Conservation (phyloP, 2,113 vertebrate genomes). For the Chlorodrepanis virens region DNA sequence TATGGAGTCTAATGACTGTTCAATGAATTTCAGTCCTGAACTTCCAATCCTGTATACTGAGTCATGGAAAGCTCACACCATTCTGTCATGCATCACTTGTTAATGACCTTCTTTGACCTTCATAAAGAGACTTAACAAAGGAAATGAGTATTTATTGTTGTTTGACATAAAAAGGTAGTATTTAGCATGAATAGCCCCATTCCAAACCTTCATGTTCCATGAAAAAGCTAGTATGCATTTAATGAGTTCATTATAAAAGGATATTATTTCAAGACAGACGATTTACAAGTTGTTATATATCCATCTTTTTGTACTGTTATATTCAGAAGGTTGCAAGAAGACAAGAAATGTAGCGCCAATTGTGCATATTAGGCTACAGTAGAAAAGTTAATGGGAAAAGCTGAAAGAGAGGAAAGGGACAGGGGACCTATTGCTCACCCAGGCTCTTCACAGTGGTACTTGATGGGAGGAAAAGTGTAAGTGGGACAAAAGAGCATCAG, state of each 20-base stretch:
- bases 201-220: not conserved
- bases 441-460: not conserved
- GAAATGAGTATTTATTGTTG: not conserved
- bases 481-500: not conserved
- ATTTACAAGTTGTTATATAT: not conserved
- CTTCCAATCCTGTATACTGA: not conserved
- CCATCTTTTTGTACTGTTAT: not conserved
- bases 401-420: not conserved
- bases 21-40: conserved; percentile 41
- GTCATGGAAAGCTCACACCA: not conserved
- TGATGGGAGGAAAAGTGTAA: not conserved
- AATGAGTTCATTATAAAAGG: not conserved
- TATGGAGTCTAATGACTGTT: not conserved
- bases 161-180: not conserved
- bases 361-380: not conserved
- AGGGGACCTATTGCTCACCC: not conserved
- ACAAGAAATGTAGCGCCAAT: not conserved
- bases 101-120: not conserved
- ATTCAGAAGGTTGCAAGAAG: not conserved
- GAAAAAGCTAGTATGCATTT: not conserved
- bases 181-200: not conserved
- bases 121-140: not conserved
- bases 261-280: not conserved
- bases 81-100: not conserved
- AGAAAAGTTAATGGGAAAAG: not conserved